Base-by-base conservation (phyloP, 2,888 invertebrate species). In the Zygogramma bicolorata region DNA sequence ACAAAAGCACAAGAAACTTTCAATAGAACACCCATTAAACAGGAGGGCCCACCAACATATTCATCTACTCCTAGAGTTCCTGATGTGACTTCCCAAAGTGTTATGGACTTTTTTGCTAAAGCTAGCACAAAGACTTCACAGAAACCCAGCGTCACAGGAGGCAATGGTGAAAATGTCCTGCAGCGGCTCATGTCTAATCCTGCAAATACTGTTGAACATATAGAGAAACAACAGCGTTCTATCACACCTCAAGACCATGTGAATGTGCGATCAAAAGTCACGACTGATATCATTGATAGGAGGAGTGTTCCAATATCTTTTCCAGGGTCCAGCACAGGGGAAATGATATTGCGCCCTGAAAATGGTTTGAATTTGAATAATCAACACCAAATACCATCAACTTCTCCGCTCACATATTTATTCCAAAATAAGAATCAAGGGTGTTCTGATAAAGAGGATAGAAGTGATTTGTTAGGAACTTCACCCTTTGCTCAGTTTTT, bases 1-100 rank as follows among this genome's bases (percentile, higher is more conserved):
- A 94, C 93, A 68, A 95, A 94, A 87, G 97, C 97, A 4, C 96
- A 97, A 84, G 94, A 96, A 84, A 95, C 96, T 84, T 95, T 93
- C 85, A 85, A 95, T 85, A 92, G 90, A 59, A 92, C 87, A 74
- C 84, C 89, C 74, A 85, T 85, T 66, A 84, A 84, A 75, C 80
- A 82, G 57, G 86, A 86, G 18, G 73, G 76, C 78, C 87, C 83
- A n/a, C 73, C 77, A 42, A 75, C 77, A 40, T 80, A 78, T 71
- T 77, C 79, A 15, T 81, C 82, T 7, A 89, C 90, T 1, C 89
- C 89, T 1, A 88, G 91, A 71, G 90, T 91, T 63, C 91, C 92
- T 1, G 94, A 94, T 80, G 91, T 92, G 80, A 92, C 95, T 1
- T 93, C 95, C 0, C 93, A 94, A 83, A 95, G 95, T 86, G 95